Base-by-base conservation (phyloP, 2,797 vertebrate species). In the Tinamus major region DNA sequence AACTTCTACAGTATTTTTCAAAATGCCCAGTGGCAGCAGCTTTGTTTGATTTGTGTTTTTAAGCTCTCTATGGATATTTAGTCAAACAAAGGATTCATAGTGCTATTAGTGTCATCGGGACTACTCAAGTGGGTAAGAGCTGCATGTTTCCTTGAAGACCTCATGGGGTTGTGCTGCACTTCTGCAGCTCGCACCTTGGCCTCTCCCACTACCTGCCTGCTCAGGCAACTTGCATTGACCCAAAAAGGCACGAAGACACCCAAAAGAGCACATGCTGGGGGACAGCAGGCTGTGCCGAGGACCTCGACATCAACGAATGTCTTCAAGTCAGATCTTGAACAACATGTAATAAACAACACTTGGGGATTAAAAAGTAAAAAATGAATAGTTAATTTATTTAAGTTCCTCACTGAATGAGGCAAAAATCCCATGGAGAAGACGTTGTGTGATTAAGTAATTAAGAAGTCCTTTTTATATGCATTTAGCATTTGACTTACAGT, bases 401-500 rank as follows among this genome's bases (percentile, higher is more conserved):
- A 67, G 58, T 71, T 75, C 4, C 42, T 61, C 9, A 39, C 37
- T 6, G 4, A 68, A 42, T 69, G 51, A 86, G 26, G n/a, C 20
- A 89, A 84, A 44, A 74, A 68, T 65, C 13, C 26, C 41, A 18
- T 42, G 44, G 41, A 93, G 23, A 87, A 85, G 79, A 41, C 11
- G 6, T 9, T 77, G 7, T 13, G 17, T 53, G 27, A 64, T 33
- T 64, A 69, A 71, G n/a, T 51, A 27, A 72, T 29, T 27, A 86
- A 85, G 69, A 74, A n/a, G 1, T 2, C 7, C 15, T 11, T n/a
- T 68, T 1, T 29, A 23, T 35, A 29, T 48, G 24, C 0, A 11
- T 24, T 72, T 79, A 85, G 64, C n/a, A n/a, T 68, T 91, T 79
- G 18, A 27, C 58, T 84, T 75, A 61, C 20, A 37, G 13, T 82